These are phyloP conservation scores for Sturnira hondurensis DNA, from an alignment of 2,113 vertebrate species.

Conservation along the genomic window DNA sequence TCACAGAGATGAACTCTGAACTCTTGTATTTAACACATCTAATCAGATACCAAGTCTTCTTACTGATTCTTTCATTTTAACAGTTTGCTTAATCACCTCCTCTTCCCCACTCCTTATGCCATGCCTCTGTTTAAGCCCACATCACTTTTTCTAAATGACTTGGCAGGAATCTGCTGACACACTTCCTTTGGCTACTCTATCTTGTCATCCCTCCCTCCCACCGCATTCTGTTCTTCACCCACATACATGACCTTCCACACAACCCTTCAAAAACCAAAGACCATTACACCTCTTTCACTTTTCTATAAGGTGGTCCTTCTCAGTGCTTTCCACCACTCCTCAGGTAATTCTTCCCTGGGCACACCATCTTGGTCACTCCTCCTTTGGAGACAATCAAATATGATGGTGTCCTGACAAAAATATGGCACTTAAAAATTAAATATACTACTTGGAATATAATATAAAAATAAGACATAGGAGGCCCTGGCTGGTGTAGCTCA, in stretches of 20 bases:
- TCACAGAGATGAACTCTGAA: neutral
- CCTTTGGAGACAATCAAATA: neutral
- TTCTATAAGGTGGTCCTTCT: neutral
- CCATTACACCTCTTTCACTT: neutral
- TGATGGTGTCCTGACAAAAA: neutral
- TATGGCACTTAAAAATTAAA: neutral
- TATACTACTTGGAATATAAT: neutral
- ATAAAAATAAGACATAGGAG: slow-evolving; percentile 4
- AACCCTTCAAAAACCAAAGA: neutral
- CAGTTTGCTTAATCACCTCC: neutral
- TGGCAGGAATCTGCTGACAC: neutral
- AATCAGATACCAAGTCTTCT: neutral
- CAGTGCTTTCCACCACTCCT: neutral
- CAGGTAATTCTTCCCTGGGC: neutral
- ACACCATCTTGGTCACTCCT: neutral
- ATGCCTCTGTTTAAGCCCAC: neutral
- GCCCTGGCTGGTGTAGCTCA: too few species aligned
- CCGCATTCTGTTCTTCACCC: neutral
- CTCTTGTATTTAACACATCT: neutral
- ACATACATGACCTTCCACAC: neutral
- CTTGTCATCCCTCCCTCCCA: neutral
- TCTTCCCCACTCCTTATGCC: neutral
- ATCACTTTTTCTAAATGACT: neutral
- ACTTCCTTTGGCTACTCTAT: neutral
- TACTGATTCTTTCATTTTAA: neutral